phyloP scores from a whole-genome alignment of 2,797 vertebrate genomes.

The Amniataba percoides region DNA sequence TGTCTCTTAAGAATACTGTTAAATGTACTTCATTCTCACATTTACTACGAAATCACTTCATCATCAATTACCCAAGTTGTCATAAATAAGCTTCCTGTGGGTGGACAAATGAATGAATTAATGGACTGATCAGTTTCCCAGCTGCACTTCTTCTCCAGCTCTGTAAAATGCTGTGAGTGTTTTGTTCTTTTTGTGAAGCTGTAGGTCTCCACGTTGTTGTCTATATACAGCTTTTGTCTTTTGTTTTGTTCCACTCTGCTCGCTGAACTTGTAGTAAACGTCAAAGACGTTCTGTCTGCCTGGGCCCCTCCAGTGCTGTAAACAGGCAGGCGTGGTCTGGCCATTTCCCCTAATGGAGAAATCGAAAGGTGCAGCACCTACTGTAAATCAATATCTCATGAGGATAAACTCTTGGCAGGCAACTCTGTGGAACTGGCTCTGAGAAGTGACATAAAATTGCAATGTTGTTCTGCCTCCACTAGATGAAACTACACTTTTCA shows the following conservation, averaged over 20 bases:
- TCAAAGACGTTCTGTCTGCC: slow-evolving; percentile 61
- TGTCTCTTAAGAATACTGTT: not conserved
- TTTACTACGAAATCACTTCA: not conserved
- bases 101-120: not conserved
- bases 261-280: slow-evolving; percentile 56
- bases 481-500: slow-evolving; percentile 20
- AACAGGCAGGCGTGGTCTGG: slow-evolving; percentile 76
- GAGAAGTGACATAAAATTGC: slow-evolving; percentile 51
- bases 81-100: not conserved
- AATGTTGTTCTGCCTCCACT: slow-evolving; percentile 14
- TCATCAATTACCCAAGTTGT: not conserved
- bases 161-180: not conserved
- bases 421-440: slow-evolving; percentile 57
- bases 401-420: slow-evolving; percentile 71
- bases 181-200: slow-evolving; percentile 5
- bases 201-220: not conserved
- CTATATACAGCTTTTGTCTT: slow-evolving; percentile 13
- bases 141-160: slow-evolving; percentile 10
- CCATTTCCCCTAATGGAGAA: slow-evolving; percentile 82
- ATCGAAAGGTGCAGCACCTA: slow-evolving; percentile 82
- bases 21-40: not conserved
- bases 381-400: slow-evolving; percentile 80
- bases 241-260: slow-evolving; percentile 34
- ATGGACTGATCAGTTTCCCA: not conserved
- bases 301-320: slow-evolving; percentile 66